phyloP scores from a whole-genome alignment of 1,140 invertebrate genomes.

The Zaprionus gabonicus region DNA sequence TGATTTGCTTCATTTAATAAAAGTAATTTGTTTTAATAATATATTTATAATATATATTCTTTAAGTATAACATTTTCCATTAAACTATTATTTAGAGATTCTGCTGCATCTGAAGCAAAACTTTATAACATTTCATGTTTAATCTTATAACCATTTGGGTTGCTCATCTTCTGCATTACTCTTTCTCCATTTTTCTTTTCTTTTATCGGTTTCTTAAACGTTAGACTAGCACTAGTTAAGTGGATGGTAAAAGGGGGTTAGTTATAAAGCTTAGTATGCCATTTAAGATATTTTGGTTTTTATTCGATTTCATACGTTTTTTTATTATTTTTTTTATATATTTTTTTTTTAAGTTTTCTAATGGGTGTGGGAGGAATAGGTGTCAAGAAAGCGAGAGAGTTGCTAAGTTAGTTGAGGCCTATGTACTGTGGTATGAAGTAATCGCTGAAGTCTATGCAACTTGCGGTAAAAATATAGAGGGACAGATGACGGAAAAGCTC shows the following conservation, averaged over 20 bases:
- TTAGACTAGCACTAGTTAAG: slow-evolving; percentile 51
- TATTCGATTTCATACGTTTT: slow-evolving; percentile 37
- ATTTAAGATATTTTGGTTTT: slow-evolving; percentile 50
- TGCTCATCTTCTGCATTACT: slow-evolving; percentile 28
- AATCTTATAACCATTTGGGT: slow-evolving; percentile 59
- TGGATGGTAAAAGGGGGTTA: slow-evolving; percentile 69
- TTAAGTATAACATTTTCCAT: slow-evolving; percentile 69
- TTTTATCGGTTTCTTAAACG: slow-evolving; percentile 36
- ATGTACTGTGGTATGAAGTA: slow-evolving; percentile 10
- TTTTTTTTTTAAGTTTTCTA: slow-evolving; percentile 23
- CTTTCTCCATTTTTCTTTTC: slow-evolving; percentile 25
- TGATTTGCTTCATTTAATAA: slow-evolving; percentile 50
- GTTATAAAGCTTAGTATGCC: slow-evolving; percentile 63
- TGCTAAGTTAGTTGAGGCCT: slow-evolving; percentile 42
- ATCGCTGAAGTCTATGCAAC: slow-evolving; percentile 2
- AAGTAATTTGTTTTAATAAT: slow-evolving; percentile 55
- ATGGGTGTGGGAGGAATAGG: slow-evolving; percentile 32
- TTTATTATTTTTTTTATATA: slow-evolving; percentile 19
- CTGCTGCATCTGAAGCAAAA: slow-evolving; percentile 60
- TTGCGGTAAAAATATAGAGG: neutral
- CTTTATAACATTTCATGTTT: slow-evolving; percentile 64
- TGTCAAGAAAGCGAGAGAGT: slow-evolving; percentile 48
- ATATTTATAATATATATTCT: slow-evolving; percentile 60
- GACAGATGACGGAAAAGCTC: neutral
- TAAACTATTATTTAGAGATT: slow-evolving; percentile 71